Evolutionary conservation across 2,113 vertebrate genomes (phyloP).

Genomic region (Erinaceus europaeus): DNA sequence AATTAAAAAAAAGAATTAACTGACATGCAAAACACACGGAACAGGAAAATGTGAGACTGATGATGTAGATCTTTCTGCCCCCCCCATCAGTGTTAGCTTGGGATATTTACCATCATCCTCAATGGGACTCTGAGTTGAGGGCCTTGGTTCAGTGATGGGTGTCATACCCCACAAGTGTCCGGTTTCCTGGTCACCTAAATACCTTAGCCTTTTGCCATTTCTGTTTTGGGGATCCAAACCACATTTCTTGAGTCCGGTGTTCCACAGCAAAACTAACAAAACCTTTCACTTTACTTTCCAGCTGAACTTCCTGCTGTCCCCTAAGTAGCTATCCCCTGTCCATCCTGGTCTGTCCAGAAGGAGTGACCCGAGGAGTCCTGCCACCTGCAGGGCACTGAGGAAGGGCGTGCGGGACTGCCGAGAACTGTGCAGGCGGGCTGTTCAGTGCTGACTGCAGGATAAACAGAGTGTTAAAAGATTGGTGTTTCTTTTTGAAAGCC

Average conservation of each 20-base stretch:
- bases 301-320: slow-evolving; percentile 93
- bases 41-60: neutral
- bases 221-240: neutral
- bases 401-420: neutral
- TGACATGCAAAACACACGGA: neutral
- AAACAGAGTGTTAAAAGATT: slow-evolving; percentile 37
- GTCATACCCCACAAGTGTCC: no score
- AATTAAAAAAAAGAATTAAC: no score
- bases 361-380: neutral
- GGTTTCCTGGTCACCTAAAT: no score
- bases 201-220: no score
- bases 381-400: neutral
- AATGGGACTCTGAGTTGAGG: neutral
- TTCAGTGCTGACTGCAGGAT: neutral
- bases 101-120: neutral
- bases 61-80: neutral
- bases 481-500: slow-evolving; percentile 21
- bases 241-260: neutral
- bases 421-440: neutral
- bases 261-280: neutral
- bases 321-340: slow-evolving; percentile 82
- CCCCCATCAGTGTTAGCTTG: neutral
- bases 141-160: neutral
- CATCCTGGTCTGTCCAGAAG: neutral
- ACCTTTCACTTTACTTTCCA: slow-evolving; percentile 79